Base-by-base conservation (phyloP, 2,113 vertebrate genomes). In the Vulpes ferrilata region DNA sequence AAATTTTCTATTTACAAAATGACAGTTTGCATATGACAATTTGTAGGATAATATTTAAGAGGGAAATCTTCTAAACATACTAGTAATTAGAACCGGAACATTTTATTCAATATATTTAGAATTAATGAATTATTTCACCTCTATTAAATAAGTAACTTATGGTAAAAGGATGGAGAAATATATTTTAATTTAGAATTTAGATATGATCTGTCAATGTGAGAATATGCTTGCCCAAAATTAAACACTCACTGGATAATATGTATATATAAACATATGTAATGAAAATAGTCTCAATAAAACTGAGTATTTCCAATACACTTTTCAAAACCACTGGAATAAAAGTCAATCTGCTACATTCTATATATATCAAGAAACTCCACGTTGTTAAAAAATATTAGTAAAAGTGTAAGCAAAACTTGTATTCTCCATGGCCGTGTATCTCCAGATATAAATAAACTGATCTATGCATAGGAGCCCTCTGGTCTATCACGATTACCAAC, bases 21-120 rank as follows among this genome's bases (percentile, higher is more conserved):
- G 32, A 59, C 15, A 86, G n/a, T 60, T 78, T 88, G 1, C 22
- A 12, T 90, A 8, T 35, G 15, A 20, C 43, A 10, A 30, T 53
- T 53, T 95, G 10, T 16, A 96, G 80, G 35, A 7, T 43, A 60
- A 71, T n/a, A 11, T 53, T 88, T 35, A 71, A 83, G 60, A 88
- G 43, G 11, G 7, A 53, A 53, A 20, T 15, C 6, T 87, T 82
- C 82, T 20, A 90, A 93, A 94, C 7, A 82, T 62, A 91, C 30
- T 55, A 83, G 13, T 80, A 67, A 25, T 27, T 94, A 88, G 80
- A 94, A 30, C 1, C 1, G 64, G 38, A 20, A 76, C 3, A 83
- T 67, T 78, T 87, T 91, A 55, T 74, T 93, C 11, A 93, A 90
- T 69, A 87, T 35, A 55, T 87, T 94, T 89, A 73, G 9, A 91